Base-by-base conservation (phyloP, 2,797 vertebrate genomes). In the Nannoperca australis region DNA sequence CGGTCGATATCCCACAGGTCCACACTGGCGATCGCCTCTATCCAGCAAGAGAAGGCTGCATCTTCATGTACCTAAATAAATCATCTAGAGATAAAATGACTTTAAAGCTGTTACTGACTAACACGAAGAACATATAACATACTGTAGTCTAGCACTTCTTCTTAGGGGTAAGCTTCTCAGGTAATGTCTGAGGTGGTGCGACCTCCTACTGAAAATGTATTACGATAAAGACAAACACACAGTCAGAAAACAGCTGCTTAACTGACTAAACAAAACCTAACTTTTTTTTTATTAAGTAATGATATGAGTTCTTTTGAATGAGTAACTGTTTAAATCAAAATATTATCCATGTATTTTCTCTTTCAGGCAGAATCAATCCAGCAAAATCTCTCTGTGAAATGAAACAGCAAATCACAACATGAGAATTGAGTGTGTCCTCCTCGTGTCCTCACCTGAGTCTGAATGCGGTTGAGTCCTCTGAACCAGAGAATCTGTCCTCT, bases 401-500 rank as follows among this genome's bases (percentile, higher is more conserved):
- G 0, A 65, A 81, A 61, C 54, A 44, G 24, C 14, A 50, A 42
- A 62, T 53, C 3, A 0, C 17, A 55, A 45, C 27, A 38, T 7
- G 2, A 5, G 4, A 17, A 38, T 1, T 61, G 27, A 81, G 34
- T 50, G 40, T 50, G 36, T 34, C 32, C 3, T 15, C 66, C 20
- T 45, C 1, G 15, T 65, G 24, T 50, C 59, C 95, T 90, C 95
- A 99, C 98, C 97, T 99, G 98, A 50, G 98, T 99, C 93, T 99
- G 98, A 87, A 99, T 99, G 89, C 98, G 96, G 86, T 98, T 99
- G 67, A 99, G 97, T 17, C 98, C 98, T 78, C 98, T 96, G 94
- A 99, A 99, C 98, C 98, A 99, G 68, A 99, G 97, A 85, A 99
- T 99, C 94, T 99, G 98, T 74, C 98, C 98, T 79, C 98, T 95